phyloP scores from a whole-genome alignment of 2,797 vertebrate genomes.

The Cirrhinus molitorella region DNA sequence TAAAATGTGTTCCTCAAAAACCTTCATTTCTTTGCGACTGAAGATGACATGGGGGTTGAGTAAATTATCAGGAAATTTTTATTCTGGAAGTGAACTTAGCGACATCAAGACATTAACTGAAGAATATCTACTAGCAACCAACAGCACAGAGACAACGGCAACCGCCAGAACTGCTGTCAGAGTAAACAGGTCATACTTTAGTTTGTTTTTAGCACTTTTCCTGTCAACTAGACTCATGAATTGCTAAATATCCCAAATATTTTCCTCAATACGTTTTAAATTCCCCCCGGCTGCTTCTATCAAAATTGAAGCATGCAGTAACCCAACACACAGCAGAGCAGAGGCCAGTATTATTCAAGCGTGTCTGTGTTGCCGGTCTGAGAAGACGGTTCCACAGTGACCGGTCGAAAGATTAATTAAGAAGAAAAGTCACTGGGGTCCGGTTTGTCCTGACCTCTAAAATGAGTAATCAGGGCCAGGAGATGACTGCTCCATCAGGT shows the following conservation, averaged over 20 bases:
- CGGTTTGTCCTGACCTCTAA: slow-evolving; percentile 65
- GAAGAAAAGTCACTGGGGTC: slow-evolving; percentile 56
- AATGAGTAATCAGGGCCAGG: slow-evolving; percentile 66
- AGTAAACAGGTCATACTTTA: background rate
- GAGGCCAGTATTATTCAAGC: slow-evolving; percentile 32
- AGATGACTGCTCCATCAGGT: slow-evolving; percentile 60
- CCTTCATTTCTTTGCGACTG: too few relatives aligned
- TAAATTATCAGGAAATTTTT: too few relatives aligned
- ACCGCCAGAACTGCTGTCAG: background rate
- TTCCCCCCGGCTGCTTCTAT: background rate
- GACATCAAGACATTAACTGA: background rate
- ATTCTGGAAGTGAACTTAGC: background rate
- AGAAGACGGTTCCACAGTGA: slow-evolving; percentile 49
- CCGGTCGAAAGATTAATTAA: slow-evolving; percentile 66
- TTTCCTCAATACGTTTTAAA: background rate
- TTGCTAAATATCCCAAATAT: slow-evolving; percentile 18
- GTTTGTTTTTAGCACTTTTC: background rate
- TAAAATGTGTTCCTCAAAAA: too few relatives aligned
- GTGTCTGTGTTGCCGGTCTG: slow-evolving; percentile 28
- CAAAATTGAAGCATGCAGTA: slow-evolving; percentile 31
- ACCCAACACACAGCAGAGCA: slow-evolving; percentile 20
- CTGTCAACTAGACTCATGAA: slow-evolving; percentile 4
- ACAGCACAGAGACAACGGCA: background rate
- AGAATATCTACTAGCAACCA: background rate
- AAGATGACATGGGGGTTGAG: too few relatives aligned